A percentile compares a stretch with the other conserved stretches of the same genome.
These are phyloP conservation scores for Volucella bombylans DNA, from an alignment of 2,888 invertebrate species.

Conservation along the genomic window DNA sequence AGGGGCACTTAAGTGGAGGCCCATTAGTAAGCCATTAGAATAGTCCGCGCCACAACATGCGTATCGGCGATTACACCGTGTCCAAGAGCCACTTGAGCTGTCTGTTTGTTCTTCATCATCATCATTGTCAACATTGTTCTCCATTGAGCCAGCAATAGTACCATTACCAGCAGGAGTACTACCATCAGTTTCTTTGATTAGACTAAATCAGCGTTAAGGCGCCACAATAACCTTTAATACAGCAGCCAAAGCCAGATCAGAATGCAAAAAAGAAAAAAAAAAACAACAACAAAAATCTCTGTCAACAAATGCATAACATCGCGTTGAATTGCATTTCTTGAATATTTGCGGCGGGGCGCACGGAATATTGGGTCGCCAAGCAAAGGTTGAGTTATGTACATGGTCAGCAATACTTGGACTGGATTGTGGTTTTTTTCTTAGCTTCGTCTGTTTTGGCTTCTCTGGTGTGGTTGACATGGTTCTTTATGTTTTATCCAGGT, in stretches of 20 bases:
- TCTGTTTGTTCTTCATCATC: conserved; percentile 72
- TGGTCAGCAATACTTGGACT: conserved; percentile 20
- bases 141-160: conserved; percentile 33
- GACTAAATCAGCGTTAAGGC: conserved; percentile 70
- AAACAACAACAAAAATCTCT: conserved; percentile 17
- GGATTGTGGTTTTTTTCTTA: neutral
- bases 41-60: conserved; percentile 72
- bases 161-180: conserved; percentile 11
- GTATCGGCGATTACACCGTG: conserved; percentile 71
- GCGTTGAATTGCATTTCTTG: conserved; percentile 40
- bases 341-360: conserved; percentile 9
- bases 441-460: conserved; percentile 24
- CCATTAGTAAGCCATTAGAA: conserved; percentile 74
- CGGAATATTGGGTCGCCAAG: conserved; percentile 53
- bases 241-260: neutral
- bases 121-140: conserved; percentile 26
- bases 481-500: conserved; percentile 11
- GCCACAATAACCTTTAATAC: conserved; percentile 65
- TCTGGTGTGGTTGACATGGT: neutral
- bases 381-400: conserved; percentile 41
- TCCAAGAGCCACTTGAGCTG: conserved; percentile 71
- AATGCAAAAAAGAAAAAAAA: conserved; percentile 38
- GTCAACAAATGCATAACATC: conserved; percentile 44
- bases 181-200: conserved; percentile 52
- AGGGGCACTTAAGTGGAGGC: conserved; percentile 72